These are phyloP conservation scores for Perca schrenkii DNA, from an alignment of 2,113 vertebrate species.

Conservation along the genomic window DNA sequence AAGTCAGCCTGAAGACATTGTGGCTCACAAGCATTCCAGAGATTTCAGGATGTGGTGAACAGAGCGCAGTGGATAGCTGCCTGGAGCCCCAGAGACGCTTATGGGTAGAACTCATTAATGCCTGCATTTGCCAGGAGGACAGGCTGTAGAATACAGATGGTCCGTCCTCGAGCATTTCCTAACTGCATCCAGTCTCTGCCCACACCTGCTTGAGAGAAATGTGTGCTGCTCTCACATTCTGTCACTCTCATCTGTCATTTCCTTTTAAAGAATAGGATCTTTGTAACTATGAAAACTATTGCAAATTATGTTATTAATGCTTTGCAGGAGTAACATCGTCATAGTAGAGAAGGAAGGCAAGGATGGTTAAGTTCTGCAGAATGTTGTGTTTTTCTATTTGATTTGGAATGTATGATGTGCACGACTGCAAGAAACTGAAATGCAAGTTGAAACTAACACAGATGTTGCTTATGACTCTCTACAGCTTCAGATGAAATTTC, in stretches of 20 bases:
- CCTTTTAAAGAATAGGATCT: constrained; percentile 56
- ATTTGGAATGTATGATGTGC: constrained; percentile 8
- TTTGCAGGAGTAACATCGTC: background rate
- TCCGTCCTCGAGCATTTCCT: constrained; percentile 64
- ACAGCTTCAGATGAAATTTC: constrained; percentile 42
- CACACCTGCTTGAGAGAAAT: constrained; percentile 69
- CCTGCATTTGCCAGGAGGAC: constrained; percentile 70
- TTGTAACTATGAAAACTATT: constrained; percentile 22
- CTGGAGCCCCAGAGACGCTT: constrained; percentile 53
- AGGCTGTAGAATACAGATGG: constrained; percentile 70
- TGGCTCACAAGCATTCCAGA: constrained; percentile 76
- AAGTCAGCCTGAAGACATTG: constrained; percentile 63
- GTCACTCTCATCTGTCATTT: constrained; percentile 65
- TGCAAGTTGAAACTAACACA: constrained; percentile 9
- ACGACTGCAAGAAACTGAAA: constrained; percentile 36
- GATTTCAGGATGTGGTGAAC: constrained; percentile 82
- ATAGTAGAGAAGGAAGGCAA: background rate
- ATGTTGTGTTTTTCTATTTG: background rate
- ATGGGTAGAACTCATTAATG: constrained; percentile 74
- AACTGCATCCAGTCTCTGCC: constrained; percentile 62
- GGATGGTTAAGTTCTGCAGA: constrained; percentile 5
- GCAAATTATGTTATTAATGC: background rate
- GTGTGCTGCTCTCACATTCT: constrained; percentile 58
- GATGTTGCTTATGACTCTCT: constrained; percentile 11
- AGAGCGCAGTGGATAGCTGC: constrained; percentile 59